These are phyloP conservation scores for Oligia strigilis DNA, from an alignment of 2,888 invertebrate species.

Conservation along the genomic window DNA sequence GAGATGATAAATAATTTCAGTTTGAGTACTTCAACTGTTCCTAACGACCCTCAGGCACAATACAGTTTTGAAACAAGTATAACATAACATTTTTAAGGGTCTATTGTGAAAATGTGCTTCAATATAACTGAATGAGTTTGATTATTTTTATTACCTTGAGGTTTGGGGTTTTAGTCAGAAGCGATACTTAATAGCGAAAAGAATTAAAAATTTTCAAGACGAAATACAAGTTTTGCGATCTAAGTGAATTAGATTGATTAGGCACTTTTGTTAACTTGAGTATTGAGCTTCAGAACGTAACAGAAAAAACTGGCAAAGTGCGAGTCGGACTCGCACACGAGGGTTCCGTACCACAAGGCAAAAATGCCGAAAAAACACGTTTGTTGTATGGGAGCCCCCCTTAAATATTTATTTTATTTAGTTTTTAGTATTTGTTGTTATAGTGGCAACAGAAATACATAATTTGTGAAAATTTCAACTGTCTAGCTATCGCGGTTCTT, in stretches of 20 bases:
- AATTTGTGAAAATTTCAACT: too few species aligned
- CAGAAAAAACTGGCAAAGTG: too few species aligned
- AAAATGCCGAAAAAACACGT: too few species aligned
- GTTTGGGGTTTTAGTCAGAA: background rate
- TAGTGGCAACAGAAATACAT: too few species aligned
- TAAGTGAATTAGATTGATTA: conserved; percentile 33
- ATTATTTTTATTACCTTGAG: conserved; percentile 25
- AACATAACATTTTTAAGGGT: background rate
- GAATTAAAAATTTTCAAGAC: background rate
- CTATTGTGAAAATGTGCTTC: conserved; percentile 15
- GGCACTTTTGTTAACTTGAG: conserved; percentile 19
- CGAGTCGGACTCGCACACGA: too few species aligned
- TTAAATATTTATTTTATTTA: too few species aligned
- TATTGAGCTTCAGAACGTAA: background rate
- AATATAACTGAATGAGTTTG: conserved; percentile 22
- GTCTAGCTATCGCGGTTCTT: too few species aligned
- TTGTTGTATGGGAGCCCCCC: too few species aligned
- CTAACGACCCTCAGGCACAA: conserved; percentile 20
- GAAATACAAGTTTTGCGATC: conserved; percentile 15
- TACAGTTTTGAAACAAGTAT: conserved; percentile 4
- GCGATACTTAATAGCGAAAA: conserved; percentile 3
- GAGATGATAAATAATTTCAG: conserved; percentile 51
- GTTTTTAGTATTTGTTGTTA: too few species aligned
- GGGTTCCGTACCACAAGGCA: too few species aligned
- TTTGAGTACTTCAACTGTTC: conserved; percentile 28